phyloP scores from a whole-genome alignment of 1,140 invertebrate species.

The silkworm (Bombyx mori) region DNA sequence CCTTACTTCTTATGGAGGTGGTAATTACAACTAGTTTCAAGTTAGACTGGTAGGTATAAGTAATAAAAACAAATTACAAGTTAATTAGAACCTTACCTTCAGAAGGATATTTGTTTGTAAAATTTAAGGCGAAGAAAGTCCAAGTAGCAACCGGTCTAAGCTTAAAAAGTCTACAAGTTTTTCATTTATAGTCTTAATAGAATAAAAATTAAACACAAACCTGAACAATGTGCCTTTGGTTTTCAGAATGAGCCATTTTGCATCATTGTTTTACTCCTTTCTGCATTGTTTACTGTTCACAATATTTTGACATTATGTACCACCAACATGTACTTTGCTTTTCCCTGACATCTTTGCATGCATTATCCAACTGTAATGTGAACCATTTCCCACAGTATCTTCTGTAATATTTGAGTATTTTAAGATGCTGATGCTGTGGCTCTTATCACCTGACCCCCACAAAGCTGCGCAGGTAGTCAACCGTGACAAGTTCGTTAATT shows the following conservation, averaged over 20 bases:
- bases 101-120: too few species aligned
- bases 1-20: too few species aligned
- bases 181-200: too few species aligned
- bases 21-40: too few species aligned
- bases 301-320: conserved; percentile 19
- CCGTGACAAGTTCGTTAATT: conserved; percentile 47
- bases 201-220: conserved; percentile 27
- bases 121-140: too few species aligned
- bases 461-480: conserved; percentile 44
- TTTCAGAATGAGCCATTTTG: conserved; percentile 70
- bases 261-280: conserved; percentile 56
- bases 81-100: too few species aligned
- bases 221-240: conserved; percentile 74
- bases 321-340: conserved; percentile 12
- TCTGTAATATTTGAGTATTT: background rate
- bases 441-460: conserved; percentile 30
- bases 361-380: conserved; percentile 1
- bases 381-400: too few species aligned
- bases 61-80: too few species aligned
- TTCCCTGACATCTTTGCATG: conserved; percentile 20
- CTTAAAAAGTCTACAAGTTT: too few species aligned
- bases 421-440: conserved; percentile 10
- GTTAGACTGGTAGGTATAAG: too few species aligned
- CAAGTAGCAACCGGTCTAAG: too few species aligned
- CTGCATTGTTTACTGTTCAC: conserved; percentile 12